Conservation (phyloP, 2,888 invertebrate species). For the Nycteola revayana region DNA sequence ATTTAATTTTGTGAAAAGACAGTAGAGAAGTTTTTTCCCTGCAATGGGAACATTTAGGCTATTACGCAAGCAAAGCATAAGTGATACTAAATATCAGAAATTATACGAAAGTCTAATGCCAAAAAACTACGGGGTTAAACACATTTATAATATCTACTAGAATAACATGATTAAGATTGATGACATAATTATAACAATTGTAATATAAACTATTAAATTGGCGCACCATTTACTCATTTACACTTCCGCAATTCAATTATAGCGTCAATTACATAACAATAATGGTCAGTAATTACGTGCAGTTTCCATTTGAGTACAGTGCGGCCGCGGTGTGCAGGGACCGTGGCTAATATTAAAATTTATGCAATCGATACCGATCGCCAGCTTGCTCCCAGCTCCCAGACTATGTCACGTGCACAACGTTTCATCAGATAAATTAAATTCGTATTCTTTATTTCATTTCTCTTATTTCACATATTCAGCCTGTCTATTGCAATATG, state of each 20-base stretch:
- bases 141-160: no score
- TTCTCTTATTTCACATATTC: conserved; percentile 40
- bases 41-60: no score
- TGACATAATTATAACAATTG: no score
- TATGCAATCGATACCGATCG: conserved; percentile 59
- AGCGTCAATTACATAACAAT: conserved; percentile 52
- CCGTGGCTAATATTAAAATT: conserved; percentile 56
- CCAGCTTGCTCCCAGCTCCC: conserved; percentile 49
- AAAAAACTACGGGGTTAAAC: no score
- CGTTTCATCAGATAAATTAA: conserved; percentile 46
- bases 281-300: conserved; percentile 51
- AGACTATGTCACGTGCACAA: conserved; percentile 44
- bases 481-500: no score
- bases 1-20: no score
- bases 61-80: no score
- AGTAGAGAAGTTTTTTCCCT: no score
- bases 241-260: conserved; percentile 45
- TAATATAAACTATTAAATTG: no score
- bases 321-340: conserved; percentile 9
- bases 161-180: no score
- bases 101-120: no score
- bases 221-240: conserved; percentile 41
- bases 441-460: conserved; percentile 30
- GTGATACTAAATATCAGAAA: no score
- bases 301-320: conserved; percentile 26